Conservation (phyloP, 2,797 vertebrate genomes). For the Neostethus bicornis region DNA sequence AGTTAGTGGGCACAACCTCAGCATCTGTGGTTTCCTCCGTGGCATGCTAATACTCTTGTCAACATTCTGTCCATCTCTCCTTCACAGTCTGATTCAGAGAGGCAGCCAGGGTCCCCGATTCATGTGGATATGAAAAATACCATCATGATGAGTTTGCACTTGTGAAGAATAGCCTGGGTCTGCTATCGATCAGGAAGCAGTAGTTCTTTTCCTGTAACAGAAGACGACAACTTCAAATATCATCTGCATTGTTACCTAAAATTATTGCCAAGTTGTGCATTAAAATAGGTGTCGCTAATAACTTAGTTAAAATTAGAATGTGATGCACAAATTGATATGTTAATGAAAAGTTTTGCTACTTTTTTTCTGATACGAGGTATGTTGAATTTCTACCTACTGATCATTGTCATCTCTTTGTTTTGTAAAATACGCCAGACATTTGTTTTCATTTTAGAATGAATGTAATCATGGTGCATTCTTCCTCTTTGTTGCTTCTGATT, state of each 20-base stretch:
- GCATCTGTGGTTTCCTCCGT: conserved; percentile 51
- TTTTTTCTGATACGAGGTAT: too few relatives aligned
- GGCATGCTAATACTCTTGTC: conserved; percentile 66
- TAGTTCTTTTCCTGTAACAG: conserved; percentile 52
- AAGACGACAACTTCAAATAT: conserved; percentile 31
- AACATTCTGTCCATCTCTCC: conserved; percentile 67
- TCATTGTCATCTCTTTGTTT: too few relatives aligned
- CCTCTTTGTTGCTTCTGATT: too few relatives aligned
- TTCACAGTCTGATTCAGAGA: conserved; percentile 51
- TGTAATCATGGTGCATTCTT: too few relatives aligned
- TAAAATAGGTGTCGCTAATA: too few relatives aligned
- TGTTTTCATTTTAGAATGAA: too few relatives aligned
- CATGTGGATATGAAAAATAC: conserved; percentile 39
- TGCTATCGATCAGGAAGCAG: conserved; percentile 54
- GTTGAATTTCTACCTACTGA: too few relatives aligned
- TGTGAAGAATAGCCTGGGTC: conserved; percentile 15
- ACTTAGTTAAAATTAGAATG: too few relatives aligned
- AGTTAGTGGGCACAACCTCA: conserved; percentile 46
- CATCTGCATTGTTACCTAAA: conserved; percentile 10
- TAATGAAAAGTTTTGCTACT: too few relatives aligned
- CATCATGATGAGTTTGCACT: conserved; percentile 38
- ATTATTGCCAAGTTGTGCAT: conserved; percentile 9
- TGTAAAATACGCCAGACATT: too few relatives aligned
- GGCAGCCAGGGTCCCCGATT: conserved; percentile 33
- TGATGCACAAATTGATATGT: too few relatives aligned